Percentiles rank a stretch among this genome's conserved stretches.
These are phyloP conservation scores for Takifugu rubripes DNA, from an alignment of 2,797 vertebrate species.

Conservation along the genomic window DNA sequence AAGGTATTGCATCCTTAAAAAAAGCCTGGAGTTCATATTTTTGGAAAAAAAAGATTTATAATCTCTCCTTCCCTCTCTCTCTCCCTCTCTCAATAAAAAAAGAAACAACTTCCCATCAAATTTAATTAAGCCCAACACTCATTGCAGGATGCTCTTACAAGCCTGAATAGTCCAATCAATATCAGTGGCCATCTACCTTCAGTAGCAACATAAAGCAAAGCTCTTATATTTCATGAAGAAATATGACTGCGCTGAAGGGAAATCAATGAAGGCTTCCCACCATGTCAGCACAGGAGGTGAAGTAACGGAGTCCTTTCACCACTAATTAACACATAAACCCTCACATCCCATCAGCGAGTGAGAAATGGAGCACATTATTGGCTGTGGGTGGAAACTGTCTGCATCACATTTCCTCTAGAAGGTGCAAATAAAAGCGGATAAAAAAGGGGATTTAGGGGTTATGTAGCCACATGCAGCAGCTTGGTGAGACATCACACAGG, in stretches of 20 bases:
- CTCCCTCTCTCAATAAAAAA: conserved; percentile 7
- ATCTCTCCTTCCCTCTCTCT: conserved; percentile 11
- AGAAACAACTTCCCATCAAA: conserved; percentile 24
- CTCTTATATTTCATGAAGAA: conserved; percentile 28
- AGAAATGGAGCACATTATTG: conserved; percentile 22
- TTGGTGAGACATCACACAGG: conserved; percentile 45
- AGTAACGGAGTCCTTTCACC: conserved; percentile 45
- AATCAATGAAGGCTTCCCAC: conserved; percentile 38
- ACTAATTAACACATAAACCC: conserved; percentile 59
- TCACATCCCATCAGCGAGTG: conserved; percentile 15
- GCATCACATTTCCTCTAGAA: conserved; percentile 16
- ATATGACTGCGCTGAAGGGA: conserved; percentile 27
- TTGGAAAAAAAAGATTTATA: no score
- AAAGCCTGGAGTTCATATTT: no score
- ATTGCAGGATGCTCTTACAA: conserved; percentile 42
- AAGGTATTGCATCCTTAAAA: conserved; percentile 3
- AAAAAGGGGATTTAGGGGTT: conserved; percentile 9
- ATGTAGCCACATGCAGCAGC: conserved; percentile 27
- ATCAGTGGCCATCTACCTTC: conserved; percentile 30
- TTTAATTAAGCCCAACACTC: conserved; percentile 15
- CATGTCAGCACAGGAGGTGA: conserved; percentile 21
- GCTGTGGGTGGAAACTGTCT: conserved; percentile 7
- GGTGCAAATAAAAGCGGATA: not conserved
- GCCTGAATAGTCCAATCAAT: conserved; percentile 38
- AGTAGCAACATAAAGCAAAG: conserved; percentile 16